Evolutionary conservation across 1,140 invertebrate genomes (phyloP).

Genomic region (Hypsibius dujardini): DNA sequence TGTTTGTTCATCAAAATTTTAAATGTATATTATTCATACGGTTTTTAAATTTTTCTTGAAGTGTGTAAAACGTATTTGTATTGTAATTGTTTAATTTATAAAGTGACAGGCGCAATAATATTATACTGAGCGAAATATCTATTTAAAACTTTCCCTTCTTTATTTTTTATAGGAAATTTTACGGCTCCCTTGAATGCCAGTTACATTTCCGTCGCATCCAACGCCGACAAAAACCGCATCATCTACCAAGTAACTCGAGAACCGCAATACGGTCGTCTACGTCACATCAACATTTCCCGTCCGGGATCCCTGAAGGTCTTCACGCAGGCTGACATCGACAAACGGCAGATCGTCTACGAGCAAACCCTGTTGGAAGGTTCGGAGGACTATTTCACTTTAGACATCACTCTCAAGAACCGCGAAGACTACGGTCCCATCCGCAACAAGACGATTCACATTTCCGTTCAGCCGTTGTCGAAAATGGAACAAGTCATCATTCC

Average conservation of each 20-base stretch:
- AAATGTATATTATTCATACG: no score
- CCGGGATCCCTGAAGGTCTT: neutral
- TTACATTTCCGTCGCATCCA: neutral
- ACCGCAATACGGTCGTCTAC: neutral
- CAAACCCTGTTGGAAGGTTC: neutral
- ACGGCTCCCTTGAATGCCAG: neutral
- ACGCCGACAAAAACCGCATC: neutral
- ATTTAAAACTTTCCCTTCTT: no score
- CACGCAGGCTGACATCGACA: neutral
- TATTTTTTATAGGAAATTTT: neutral
- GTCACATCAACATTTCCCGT: neutral
- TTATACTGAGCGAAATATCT: no score
- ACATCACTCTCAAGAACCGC: neutral
- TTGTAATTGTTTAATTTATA: no score
- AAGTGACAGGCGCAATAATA: no score
- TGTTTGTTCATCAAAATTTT: no score
- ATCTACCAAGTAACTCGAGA: neutral
- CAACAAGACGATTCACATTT: slow-evolving; percentile 2
- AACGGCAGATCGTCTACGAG: neutral
- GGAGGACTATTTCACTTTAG: slow-evolving; percentile 4
- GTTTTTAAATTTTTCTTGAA: no score
- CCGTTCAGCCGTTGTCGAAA: neutral
- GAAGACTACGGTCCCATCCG: neutral
- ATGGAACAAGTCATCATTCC: neutral
- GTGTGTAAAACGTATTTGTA: no score